A percentile compares a stretch with the other conserved stretches of the same genome.
Evolutionary conservation across 2,797 vertebrate species (phyloP).

Genomic region (Aldrovandia affinis): DNA sequence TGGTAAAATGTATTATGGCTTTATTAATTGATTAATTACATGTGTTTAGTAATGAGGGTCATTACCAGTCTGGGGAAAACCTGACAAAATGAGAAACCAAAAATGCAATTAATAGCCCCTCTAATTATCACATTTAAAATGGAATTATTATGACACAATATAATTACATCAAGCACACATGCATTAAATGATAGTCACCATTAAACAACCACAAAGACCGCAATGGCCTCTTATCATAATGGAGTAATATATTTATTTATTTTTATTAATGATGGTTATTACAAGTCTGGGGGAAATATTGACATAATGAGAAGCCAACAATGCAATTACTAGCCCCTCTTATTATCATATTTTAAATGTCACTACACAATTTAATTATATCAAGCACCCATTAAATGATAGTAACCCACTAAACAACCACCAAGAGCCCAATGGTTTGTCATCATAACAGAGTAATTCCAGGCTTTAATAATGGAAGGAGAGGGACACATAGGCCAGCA

Average conservation of each 20-base stretch:
- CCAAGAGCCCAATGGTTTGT: not conserved
- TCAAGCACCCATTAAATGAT: not conserved
- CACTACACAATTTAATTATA: not conserved
- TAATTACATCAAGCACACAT: not conserved
- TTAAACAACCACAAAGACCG: not conserved
- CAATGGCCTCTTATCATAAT: not conserved
- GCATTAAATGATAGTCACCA: not conserved
- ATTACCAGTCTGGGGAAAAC: not conserved
- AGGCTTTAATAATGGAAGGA: not conserved
- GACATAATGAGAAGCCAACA: not conserved
- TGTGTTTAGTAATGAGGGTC: not conserved
- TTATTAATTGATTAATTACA: too few species aligned
- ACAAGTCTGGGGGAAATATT: not conserved
- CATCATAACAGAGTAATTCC: not conserved
- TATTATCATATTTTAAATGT: not conserved
- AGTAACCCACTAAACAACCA: not conserved
- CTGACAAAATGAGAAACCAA: not conserved
- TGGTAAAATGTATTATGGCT: not conserved
- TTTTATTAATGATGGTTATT: not conserved
- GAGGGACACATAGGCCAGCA: conserved; percentile 13
- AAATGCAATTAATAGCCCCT: not conserved
- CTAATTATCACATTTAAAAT: not conserved
- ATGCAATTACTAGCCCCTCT: not conserved
- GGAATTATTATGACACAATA: not conserved
- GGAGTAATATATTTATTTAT: too few species aligned